phyloP scores from a whole-genome alignment of 1,140 invertebrate species.

The Drosophila subpulchrella region DNA sequence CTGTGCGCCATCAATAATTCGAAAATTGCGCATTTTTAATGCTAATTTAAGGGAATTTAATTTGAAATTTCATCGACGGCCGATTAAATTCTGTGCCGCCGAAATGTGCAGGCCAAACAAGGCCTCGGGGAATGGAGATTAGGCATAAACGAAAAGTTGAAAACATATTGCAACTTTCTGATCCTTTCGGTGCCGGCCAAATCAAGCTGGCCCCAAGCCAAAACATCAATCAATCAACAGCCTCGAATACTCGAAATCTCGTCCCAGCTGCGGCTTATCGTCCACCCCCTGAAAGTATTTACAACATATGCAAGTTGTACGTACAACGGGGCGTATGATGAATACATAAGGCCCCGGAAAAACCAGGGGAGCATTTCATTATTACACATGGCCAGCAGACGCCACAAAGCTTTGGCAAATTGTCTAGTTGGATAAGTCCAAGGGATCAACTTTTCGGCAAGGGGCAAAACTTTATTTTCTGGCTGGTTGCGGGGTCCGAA shows the following conservation, averaged over 20 bases:
- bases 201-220: constrained; percentile 62
- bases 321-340: constrained; percentile 68
- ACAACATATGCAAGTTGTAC: constrained; percentile 77
- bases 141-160: constrained; percentile 36
- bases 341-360: constrained; percentile 53
- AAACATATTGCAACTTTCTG: constrained; percentile 78
- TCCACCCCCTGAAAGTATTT: constrained; percentile 59
- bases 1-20: constrained; percentile 36
- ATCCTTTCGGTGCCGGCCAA: constrained; percentile 56
- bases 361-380: constrained; percentile 57
- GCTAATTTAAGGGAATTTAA: constrained; percentile 74
- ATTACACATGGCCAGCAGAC: constrained; percentile 65
- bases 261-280: constrained; percentile 52
- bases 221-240: constrained; percentile 79
- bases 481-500: constrained; percentile 42
- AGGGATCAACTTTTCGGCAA: constrained; percentile 63
- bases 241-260: constrained; percentile 1
- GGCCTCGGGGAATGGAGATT: constrained; percentile 35
- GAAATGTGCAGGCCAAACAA: constrained; percentile 60
- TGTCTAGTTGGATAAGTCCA: constrained; percentile 73
- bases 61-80: constrained; percentile 41
- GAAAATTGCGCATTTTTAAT: constrained; percentile 52
- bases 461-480: constrained; percentile 50
- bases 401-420: constrained; percentile 50
- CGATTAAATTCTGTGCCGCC: constrained; percentile 67